phyloP scores from a whole-genome alignment of 2,888 invertebrate genomes.

The Dicycla oo region DNA sequence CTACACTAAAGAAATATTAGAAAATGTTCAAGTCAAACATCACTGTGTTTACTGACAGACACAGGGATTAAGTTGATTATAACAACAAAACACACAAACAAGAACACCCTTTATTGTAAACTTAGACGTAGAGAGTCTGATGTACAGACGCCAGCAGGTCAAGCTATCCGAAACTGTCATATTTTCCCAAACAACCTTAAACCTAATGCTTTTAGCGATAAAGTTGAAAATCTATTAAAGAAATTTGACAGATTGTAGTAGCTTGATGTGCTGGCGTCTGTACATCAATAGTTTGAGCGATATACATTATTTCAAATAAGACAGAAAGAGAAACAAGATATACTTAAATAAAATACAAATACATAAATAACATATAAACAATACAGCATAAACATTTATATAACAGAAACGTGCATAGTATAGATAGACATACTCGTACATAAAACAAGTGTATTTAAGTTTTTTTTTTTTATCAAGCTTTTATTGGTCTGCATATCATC shows the following conservation, averaged over 20 bases:
- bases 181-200: too few relatives aligned
- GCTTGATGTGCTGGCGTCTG: too few relatives aligned
- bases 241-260: too few relatives aligned
- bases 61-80: not conserved
- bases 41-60: not conserved
- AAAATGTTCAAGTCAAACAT: not conserved
- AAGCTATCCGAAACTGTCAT: too few relatives aligned
- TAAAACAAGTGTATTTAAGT: too few relatives aligned
- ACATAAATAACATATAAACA: not conserved
- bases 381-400: not conserved
- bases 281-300: not conserved
- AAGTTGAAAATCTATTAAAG: too few relatives aligned
- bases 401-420: not conserved
- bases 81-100: slow-evolving; percentile 23
- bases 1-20: not conserved
- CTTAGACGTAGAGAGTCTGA: too few relatives aligned
- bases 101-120: slow-evolving; percentile 13
- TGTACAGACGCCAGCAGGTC: too few relatives aligned
- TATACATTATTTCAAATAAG: not conserved
- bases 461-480: too few relatives aligned
- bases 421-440: not conserved
- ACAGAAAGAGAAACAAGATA: not conserved
- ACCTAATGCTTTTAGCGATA: too few relatives aligned
- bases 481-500: too few relatives aligned
- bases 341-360: not conserved